phyloP scores from a whole-genome alignment of 2,797 vertebrate species.

The Falco peregrinus region DNA sequence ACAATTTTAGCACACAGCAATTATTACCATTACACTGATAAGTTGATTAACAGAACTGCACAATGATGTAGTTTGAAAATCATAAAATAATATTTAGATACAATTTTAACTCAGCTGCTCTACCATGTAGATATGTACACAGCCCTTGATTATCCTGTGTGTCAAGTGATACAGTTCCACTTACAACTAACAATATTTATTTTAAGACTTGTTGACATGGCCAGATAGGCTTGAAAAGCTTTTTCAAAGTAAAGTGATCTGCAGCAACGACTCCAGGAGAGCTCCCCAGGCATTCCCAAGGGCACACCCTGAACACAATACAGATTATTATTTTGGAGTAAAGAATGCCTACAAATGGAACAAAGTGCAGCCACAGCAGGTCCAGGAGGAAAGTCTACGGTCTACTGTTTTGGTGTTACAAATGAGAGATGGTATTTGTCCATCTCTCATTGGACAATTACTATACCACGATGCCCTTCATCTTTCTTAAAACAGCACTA shows the following conservation, averaged over 20 bases:
- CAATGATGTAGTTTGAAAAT: background rate
- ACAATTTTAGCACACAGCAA: background rate
- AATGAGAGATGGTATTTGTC: background rate
- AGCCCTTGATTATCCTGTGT: background rate
- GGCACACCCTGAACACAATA: background rate
- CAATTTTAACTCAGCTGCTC: background rate
- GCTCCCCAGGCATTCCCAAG: background rate
- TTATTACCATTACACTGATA: background rate
- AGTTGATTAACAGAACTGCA: background rate
- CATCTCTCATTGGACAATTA: background rate
- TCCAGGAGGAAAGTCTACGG: background rate
- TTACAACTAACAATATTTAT: background rate
- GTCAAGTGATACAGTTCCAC: background rate
- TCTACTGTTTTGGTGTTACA: background rate
- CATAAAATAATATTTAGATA: background rate
- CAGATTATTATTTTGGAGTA: background rate
- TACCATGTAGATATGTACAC: fast-evolving
- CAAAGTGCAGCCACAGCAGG: background rate
- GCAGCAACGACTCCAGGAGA: background rate
- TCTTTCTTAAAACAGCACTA: background rate
- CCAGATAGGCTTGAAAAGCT: background rate
- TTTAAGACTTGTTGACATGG: background rate
- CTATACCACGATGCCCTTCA: background rate
- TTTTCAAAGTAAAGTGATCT: background rate
- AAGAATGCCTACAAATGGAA: background rate